Percentiles rank a stretch among this genome's conserved stretches.
These are phyloP conservation scores for Orthosia cruda DNA, from an alignment of 2,888 invertebrate genomes.

Conservation along the genomic window DNA sequence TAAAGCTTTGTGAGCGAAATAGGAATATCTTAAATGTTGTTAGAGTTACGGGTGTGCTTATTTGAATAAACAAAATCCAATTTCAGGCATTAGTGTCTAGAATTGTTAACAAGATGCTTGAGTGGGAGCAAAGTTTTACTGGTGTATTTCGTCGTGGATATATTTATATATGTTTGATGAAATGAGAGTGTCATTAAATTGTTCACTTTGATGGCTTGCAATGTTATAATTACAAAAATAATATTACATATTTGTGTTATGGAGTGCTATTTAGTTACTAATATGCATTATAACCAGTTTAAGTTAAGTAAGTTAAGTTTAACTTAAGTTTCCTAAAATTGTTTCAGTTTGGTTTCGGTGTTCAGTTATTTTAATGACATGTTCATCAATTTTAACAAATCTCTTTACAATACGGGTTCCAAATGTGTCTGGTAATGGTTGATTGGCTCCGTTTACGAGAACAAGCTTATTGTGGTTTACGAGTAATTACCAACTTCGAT, in stretches of 20 bases:
- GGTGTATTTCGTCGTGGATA: background rate
- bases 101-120: slow-evolving; percentile 45
- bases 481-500: slow-evolving; percentile 33
- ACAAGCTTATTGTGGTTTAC: slow-evolving; percentile 30
- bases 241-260: background rate
- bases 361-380: background rate
- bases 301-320: too few relatives aligned
- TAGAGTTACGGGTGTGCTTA: slow-evolving; percentile 36
- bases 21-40: slow-evolving; percentile 48
- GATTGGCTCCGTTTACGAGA: slow-evolving; percentile 3
- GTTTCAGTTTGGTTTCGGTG: too few relatives aligned
- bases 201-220: background rate
- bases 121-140: slow-evolving; percentile 10
- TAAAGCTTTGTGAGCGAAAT: slow-evolving; percentile 51
- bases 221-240: background rate
- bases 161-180: background rate
- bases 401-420: slow-evolving; percentile 14
- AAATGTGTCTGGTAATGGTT: slow-evolving; percentile 1
- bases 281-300: background rate
- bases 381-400: slow-evolving; percentile 37
- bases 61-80: slow-evolving; percentile 49
- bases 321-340: background rate
- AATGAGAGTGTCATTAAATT: slow-evolving; percentile 13
- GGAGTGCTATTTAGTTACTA: background rate
- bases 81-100: slow-evolving; percentile 47